phyloP scores from a whole-genome alignment of 2,888 invertebrate genomes.

The Tuberolachnus salignus region DNA sequence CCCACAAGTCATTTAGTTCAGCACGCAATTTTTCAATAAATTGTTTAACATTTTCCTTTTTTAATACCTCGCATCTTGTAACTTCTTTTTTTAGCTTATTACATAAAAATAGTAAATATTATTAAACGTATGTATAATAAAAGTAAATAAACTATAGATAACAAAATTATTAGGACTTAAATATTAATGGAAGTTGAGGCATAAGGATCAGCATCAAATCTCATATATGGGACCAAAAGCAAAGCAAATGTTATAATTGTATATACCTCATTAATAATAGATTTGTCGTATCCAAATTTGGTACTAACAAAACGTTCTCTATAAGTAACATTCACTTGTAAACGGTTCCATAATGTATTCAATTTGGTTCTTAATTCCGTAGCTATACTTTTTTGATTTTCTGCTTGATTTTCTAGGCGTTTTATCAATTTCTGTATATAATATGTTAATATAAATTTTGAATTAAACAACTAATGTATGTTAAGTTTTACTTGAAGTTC shows the following conservation, averaged over 20 bases:
- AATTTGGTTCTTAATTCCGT: conserved; percentile 52
- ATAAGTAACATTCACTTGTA: conserved; percentile 62
- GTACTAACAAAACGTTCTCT: conserved; percentile 71
- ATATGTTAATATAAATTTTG: neutral
- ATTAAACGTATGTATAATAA: no score
- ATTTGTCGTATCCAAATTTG: conserved; percentile 68
- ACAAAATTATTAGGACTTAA: no score
- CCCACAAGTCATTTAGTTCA: conserved; percentile 78
- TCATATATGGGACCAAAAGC: neutral
- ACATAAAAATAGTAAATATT: no score
- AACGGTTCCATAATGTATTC: conserved; percentile 54
- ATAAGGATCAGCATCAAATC: no score
- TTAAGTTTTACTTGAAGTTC: conserved; percentile 45
- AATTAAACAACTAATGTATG: neutral
- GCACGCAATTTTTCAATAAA: conserved; percentile 72
- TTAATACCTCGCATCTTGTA: conserved; percentile 75
- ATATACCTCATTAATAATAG: conserved; percentile 66
- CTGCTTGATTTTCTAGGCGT: conserved; percentile 47
- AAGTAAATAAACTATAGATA: neutral
- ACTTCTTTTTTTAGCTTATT: conserved; percentile 74
- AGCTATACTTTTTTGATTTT: conserved; percentile 47
- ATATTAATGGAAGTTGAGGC: no score
- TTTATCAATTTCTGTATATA: conserved; percentile 52
- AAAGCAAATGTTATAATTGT: neutral
- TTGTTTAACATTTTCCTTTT: conserved; percentile 73